Evolutionary conservation across 2,113 vertebrate species (phyloP), one percentile per base, ranked within the genome.

Genomic region (Ictalurus punctatus): DNA sequence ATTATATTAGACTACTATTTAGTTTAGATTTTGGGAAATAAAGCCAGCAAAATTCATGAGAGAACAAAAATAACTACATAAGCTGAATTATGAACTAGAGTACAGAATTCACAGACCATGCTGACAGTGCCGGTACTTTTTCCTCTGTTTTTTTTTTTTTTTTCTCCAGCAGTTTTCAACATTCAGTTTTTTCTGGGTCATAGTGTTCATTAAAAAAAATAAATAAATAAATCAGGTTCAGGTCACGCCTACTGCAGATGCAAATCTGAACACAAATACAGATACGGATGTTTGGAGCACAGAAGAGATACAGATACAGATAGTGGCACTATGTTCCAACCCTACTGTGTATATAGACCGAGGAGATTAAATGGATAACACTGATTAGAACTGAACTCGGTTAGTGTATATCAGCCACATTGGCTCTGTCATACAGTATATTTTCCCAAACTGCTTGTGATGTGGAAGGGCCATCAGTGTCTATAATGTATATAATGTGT

Each of bases 81-180:
- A 21, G 14, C 8, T 52, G 25, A 25, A 76, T 76, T 76, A 13
- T 56, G 30, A 82, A 37, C 16, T 30, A 56, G 78, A 30, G 52
- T 80, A 59, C 34, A 83, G 80, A 59, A 83, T 21, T 59, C 80
- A 59, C 30, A 83, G 30, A 83, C 30, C 56, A 61, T 59, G 56
- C 30, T 83, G 80, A 83, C 56, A 83, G 23, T 59, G 80, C 56
- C 37, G n/a, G 30, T 37, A 37, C 30, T 59, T 56, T 56, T 82
- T 59, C 54, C 54, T 80, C 12, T 80, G 14, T 48, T 48, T 48
- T 48, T 48, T 48, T 44, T 44, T 44, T 44, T 44, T 48, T 78
- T 48, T 54, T 27, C 25, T 25, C 73, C 37, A 23, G 37, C 17
- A 23, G 27, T 74, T 40, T 40, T 74, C 37, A 40, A 6, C 23